Base-by-base conservation (phyloP, 2,113 vertebrate species). In the Esox niger region DNA sequence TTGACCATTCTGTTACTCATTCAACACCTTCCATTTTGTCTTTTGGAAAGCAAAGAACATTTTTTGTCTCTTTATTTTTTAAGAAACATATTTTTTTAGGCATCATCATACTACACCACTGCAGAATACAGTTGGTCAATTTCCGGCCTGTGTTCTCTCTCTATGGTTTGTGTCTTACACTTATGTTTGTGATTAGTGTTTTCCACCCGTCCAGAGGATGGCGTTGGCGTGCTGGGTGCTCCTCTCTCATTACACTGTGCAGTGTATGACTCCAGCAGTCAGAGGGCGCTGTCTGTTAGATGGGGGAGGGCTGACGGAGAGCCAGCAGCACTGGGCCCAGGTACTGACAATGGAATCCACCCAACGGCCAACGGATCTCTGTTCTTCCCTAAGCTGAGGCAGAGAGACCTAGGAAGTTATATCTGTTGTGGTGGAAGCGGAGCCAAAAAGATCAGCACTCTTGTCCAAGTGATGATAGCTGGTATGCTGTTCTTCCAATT, bases 341-440 rank as follows among this genome's bases (percentile, higher is more conserved):
- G 67, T 11, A 27, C 29, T 43, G 66, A 69, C n/a, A 11, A 1
- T 31, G 60, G 26, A 15, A 47, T 70, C 68, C 63, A 76, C 29
- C 78, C 68, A 33, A 62, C 79, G 65, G 29, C 70, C 65, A 77
- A 82, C 30, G 82, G 83, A 25, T 82, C 83, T 6, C 70, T 87
- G 26, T 76, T 81, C 27, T 82, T 84, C 65, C 58, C 79, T 32
- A 62, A 35, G 13, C 68, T 85, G 56, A 59, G 65, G 49, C 77
- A 78, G 10, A 49, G 68, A 26, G 69, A 87, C 63, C 64, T 79
- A 6, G 85, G 83, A 60, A 70, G 29, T 8, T 87, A 85, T 47
- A 63, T 72, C 1, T 87, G 85, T 70, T 66, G 52, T 23, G 77
- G 75, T 11, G 74, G 55, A 11, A 68, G 52, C 38, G 81, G 78